Conservation (phyloP, 1,140 invertebrate genomes). For the Lamellibrachia luymesi region DNA sequence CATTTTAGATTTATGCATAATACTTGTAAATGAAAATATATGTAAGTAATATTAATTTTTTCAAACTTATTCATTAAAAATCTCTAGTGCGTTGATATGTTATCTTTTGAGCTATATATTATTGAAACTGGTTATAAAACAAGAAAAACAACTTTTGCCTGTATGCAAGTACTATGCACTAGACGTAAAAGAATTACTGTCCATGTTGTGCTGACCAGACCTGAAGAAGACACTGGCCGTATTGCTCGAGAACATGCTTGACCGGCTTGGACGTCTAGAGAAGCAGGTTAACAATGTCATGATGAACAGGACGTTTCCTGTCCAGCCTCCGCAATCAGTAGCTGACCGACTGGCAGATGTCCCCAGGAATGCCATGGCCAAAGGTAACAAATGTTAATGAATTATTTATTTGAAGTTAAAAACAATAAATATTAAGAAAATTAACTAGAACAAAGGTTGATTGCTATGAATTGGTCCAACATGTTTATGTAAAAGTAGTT, state of each 20-base stretch:
- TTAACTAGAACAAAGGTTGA: not conserved
- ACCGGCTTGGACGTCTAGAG: constrained; percentile 42
- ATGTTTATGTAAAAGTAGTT: not conserved
- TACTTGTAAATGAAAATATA: no score
- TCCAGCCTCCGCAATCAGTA: not conserved
- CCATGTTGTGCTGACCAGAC: constrained; percentile 32
- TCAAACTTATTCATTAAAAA: no score
- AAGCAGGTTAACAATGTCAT: constrained; percentile 10
- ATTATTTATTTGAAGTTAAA: not conserved
- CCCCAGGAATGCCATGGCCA: not conserved
- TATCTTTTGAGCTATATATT: no score
- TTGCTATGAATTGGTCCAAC: not conserved
- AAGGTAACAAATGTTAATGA: not conserved
- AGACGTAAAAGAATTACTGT: not conserved
- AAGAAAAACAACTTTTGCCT: no score
- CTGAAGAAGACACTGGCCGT: constrained; percentile 53
- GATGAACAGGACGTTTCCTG: not conserved
- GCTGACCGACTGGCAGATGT: not conserved
- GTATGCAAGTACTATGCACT: no score
- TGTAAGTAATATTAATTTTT: no score
- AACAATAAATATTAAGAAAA: not conserved
- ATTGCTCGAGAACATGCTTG: constrained; percentile 46
- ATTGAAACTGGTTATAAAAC: no score
- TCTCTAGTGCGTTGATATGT: no score
- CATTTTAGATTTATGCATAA: no score